Evolutionary conservation across 1,140 invertebrate species (phyloP).

Genomic region (Drosophila pallidifrons): DNA sequence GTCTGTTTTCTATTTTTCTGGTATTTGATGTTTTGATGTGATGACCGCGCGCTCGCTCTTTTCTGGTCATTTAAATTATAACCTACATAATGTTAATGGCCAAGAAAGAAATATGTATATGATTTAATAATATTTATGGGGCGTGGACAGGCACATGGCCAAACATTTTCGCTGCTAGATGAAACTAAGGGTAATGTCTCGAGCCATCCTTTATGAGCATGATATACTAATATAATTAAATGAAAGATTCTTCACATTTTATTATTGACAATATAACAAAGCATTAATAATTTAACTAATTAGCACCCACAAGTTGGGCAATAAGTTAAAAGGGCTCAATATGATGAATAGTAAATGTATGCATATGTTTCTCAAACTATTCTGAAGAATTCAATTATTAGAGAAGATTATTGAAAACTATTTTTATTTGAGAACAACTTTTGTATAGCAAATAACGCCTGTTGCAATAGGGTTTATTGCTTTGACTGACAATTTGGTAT

Average conservation of each 20-base stretch:
- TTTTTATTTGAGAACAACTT: no score
- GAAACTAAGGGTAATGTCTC: constrained; percentile 20
- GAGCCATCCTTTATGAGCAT: constrained; percentile 33
- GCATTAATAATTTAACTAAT: constrained; percentile 29
- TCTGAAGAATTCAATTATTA: no score
- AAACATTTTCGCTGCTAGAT: constrained; percentile 48
- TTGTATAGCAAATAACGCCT: no score
- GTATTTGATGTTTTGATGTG: constrained; percentile 67
- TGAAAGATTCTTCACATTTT: constrained; percentile 1
- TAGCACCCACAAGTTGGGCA: constrained; percentile 8
- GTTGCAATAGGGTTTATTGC: no score
- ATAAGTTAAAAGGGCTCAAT: neutral
- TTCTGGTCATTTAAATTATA: constrained; percentile 78
- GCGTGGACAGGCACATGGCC: constrained; percentile 79
- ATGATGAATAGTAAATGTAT: neutral
- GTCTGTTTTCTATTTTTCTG: constrained; percentile 30
- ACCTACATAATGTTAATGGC: constrained; percentile 81
- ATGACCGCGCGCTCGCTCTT: constrained; percentile 17
- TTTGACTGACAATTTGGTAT: no score
- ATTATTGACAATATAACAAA: constrained; percentile 17
- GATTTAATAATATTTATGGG: constrained; percentile 82
- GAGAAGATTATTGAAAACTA: no score
- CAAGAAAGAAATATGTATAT: constrained; percentile 79
- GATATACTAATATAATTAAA: constrained; percentile 37
- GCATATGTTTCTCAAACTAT: no score